Base-by-base conservation (phyloP, 2,888 invertebrate genomes). In the Melikaiella ostensackeni region DNA sequence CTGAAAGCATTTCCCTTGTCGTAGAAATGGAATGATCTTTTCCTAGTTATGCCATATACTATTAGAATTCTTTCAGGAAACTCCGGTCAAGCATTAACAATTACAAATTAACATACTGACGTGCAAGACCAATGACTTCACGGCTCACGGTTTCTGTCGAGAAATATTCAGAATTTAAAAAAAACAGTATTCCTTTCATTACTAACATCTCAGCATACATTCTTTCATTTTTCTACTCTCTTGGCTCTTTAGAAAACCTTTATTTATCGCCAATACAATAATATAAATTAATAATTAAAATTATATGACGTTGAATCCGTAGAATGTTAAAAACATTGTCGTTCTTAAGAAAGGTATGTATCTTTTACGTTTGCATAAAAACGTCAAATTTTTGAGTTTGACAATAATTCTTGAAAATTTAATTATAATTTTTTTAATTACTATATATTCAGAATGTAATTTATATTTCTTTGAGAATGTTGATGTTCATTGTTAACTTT, bases 71-170 rank as follows among this genome's bases (percentile, higher is more conserved):
- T 70, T 50, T 27, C 19, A 30, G 19, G 30, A 50, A 19, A 19
- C 27, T 27, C 16, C 4, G 46, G 70, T 70, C 50, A 33, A 27
- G 46, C 27, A 57, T 57, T 24, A 27, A 27, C 42, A 64, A 27
- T 66, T 24, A 19, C 13, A 33, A 50, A 70, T 50, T 50, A 70
- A 70, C n/a, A 70, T 50, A 70, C 70, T 50, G 50, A 50, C 30
- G 46, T n/a, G 13, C 21, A 2, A 24, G 57, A 59, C 11, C 30
- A 30, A 30, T 27, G 30, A n/a, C 30, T 50, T 50, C n/a, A 50
- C 70, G 70, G n/a, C n/a, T n/a, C n/a, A n/a, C n/a, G n/a, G 19
- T 70, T 70, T 24, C 27, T 30, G 19, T 4, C 6, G 7, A 30
- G 27, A 24, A 50, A 46, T 50, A 50, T n/a, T 70, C n/a, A 70